Evolutionary conservation across 2,888 invertebrate genomes (phyloP).

Genomic region (Myathropa florea): DNA sequence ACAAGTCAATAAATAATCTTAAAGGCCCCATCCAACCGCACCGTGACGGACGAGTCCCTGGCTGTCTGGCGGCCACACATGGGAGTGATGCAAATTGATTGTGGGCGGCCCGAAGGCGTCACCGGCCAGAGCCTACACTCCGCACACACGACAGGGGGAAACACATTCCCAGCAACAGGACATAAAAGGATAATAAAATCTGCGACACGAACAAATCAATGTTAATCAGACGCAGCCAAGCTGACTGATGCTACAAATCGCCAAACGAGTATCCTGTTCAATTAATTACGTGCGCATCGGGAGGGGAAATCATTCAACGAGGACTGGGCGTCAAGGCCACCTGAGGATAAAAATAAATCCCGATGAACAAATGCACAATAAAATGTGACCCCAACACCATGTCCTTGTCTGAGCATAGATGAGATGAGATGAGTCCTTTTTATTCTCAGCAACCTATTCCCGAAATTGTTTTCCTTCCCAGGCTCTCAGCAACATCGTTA

Average conservation of each 20-base stretch:
- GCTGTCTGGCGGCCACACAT: neutral
- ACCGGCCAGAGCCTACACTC: neutral
- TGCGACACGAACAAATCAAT: neutral
- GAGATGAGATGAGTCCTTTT: neutral
- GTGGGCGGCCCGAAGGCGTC: neutral
- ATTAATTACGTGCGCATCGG: constrained; percentile 45
- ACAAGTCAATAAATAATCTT: constrained; percentile 46
- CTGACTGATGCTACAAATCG: neutral
- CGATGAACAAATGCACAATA: constrained; percentile 12
- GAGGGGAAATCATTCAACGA: neutral
- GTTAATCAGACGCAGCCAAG: constrained; percentile 24
- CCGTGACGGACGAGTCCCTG: neutral
- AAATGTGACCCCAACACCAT: neutral
- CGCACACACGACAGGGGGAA: neutral
- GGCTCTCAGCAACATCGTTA: neutral
- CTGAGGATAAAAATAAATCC: constrained; percentile 10
- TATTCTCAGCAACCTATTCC: neutral
- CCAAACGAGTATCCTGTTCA: constrained; percentile 28
- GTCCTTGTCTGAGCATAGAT: neutral
- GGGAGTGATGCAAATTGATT: constrained; percentile 19
- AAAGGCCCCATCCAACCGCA: constrained; percentile 5
- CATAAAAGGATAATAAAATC: constrained; percentile 52
- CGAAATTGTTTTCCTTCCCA: neutral
- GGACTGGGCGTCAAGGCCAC: constrained; percentile 4
- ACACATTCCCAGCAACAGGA: constrained; percentile 20